Conservation (phyloP, 2,113 vertebrate species). For the Craseonycteris thonglongyai region DNA sequence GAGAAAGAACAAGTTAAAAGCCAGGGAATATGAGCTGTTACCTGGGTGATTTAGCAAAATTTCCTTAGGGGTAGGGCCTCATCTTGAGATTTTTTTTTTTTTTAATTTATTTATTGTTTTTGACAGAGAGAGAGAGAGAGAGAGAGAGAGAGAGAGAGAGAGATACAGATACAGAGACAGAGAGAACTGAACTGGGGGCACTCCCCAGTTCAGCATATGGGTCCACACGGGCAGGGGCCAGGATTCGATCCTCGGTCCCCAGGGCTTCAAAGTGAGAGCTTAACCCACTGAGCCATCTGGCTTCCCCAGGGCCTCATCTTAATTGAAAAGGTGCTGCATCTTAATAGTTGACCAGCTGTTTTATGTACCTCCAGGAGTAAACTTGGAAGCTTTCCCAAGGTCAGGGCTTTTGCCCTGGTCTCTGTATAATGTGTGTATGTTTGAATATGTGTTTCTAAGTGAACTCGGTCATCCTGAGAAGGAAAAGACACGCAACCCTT, state of each 20-base stretch:
- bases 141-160: no score
- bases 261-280: no score
- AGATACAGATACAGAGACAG: no score
- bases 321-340: background rate
- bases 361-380: background rate
- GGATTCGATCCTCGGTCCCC: no score
- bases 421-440: background rate
- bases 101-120: no score
- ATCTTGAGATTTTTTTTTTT: no score
- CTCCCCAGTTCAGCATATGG: no score
- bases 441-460: background rate
- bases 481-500: background rate
- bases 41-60: background rate
- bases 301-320: constrained; percentile 2
- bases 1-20: background rate
- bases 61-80: background rate
- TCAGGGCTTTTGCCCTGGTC: background rate
- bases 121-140: no score
- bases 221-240: no score
- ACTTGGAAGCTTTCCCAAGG: constrained; percentile 4
- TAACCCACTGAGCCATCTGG: no score
- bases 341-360: constrained; percentile 31
- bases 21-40: background rate
- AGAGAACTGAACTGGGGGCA: no score
- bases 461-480: background rate